Evolutionary conservation across 2,113 vertebrate genomes (phyloP), one percentile per base, ranked within the genome.

Genomic region (Lepus americanus): DNA sequence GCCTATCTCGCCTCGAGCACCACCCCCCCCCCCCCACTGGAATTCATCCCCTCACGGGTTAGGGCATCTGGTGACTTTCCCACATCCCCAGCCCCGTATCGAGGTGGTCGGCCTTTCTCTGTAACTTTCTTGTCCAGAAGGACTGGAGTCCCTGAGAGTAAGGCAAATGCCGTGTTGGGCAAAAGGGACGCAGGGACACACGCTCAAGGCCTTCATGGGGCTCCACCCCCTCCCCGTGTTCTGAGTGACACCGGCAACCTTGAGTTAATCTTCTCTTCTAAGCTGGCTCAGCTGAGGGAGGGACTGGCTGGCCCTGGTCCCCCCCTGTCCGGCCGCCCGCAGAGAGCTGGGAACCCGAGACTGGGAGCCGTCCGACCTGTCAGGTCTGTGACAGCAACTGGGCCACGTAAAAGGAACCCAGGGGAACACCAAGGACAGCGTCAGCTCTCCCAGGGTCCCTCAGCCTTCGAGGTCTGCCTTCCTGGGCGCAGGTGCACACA

Each of bases 91-190:
- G 31, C n/a, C 59, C 61, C 29, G 2, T 1, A 0, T 14, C 3
- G 9, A 51, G 67, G 66, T 80, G 85, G 19, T 25, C 86, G 74
- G 31, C n/a, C 78, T 83, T 70, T 63, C 81, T 78, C 80, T 59
- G 23, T 64, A 66, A 53, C 61, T 61, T 80, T 22, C n/a, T 9
- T 51, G 61, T 88, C 74, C 66, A 66, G 82, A 90, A 70, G 36
- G 39, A 88, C 83, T 49, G n/a, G 31, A 51, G 17, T 61, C 31
- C 11, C n/a, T 90, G 39, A 16, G 61, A 29, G 64, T 81, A 74
- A 85, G 36, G 67, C 9, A 81, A 39, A 69, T 51, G 27, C 61
- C 13, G 0, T 39, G 49, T 92, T 67, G 55, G n/a, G 88, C 70
- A 59, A 39, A 55, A 80, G 39, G 39, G 17, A 76, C n/a, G 9